These are phyloP conservation scores for Diphyllodes magnificus DNA, from an alignment of 2,113 vertebrate species.

Conservation along the genomic window DNA sequence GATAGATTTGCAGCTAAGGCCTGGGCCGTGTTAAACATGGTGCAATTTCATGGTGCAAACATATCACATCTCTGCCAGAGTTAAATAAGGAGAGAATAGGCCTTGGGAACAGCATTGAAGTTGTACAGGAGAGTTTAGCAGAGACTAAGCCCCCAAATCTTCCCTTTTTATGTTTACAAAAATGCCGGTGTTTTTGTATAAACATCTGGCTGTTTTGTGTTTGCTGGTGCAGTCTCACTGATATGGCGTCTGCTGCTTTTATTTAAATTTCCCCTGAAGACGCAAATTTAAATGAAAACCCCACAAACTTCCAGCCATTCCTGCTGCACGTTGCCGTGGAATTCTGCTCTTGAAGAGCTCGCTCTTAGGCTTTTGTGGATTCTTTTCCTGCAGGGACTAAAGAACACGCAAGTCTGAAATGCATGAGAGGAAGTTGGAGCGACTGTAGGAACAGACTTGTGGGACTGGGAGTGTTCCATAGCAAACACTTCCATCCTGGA, in stretches of 20 bases:
- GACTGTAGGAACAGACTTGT: neutral
- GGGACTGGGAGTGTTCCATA: neutral
- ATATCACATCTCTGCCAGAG: neutral
- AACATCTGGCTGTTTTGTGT: neutral
- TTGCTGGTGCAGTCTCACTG: neutral
- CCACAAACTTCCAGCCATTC: accelerated
- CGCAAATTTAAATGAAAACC: neutral
- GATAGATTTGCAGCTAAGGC: neutral
- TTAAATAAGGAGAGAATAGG: neutral
- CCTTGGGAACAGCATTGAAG: neutral
- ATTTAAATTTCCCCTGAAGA: neutral
- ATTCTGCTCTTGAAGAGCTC: neutral
- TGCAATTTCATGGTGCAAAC: too few relatives aligned
- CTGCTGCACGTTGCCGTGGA: neutral
- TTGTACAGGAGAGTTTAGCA: neutral
- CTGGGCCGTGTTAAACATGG: accelerated
- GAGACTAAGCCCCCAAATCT: neutral
- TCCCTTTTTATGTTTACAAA: neutral
- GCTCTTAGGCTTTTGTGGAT: neutral
- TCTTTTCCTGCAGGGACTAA: neutral
- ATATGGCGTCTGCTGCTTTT: neutral
- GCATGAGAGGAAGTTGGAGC: neutral
- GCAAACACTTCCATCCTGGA: neutral
- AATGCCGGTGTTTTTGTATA: neutral
- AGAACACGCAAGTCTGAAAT: neutral